Evolutionary conservation across 2,113 vertebrate species (phyloP).

Genomic region (Phycodurus eques): DNA sequence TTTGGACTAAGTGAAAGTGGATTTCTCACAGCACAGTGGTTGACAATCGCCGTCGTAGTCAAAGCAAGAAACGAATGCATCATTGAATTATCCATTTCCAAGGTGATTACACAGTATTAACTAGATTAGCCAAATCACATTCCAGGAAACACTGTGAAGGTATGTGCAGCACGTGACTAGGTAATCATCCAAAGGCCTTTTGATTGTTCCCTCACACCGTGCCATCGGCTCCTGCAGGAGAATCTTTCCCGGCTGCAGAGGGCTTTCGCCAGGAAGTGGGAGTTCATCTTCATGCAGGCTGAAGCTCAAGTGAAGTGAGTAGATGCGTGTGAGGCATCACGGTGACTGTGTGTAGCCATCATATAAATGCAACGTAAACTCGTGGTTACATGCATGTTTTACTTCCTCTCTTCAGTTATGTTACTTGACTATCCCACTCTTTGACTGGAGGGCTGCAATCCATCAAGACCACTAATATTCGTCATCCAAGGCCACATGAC

Average conservation of each 20-base stretch:
- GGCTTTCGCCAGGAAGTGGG: slow-evolving; percentile 95
- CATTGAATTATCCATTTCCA: no score
- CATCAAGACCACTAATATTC: slow-evolving; percentile 23
- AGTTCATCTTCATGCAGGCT: slow-evolving; percentile 98
- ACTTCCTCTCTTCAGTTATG: not conserved
- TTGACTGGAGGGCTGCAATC: slow-evolving; percentile 14
- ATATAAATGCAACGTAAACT: not conserved
- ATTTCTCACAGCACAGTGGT: no score
- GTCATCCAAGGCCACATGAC: not conserved
- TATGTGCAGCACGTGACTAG: not conserved
- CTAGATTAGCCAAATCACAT: not conserved
- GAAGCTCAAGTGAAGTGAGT: slow-evolving; percentile 98
- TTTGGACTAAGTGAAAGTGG: no score
- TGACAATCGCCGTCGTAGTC: no score
- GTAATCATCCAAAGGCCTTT: slow-evolving; percentile 23
- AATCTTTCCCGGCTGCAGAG: slow-evolving; percentile 93
- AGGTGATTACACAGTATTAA: no score
- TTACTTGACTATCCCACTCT: not conserved
- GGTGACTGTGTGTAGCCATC: not conserved
- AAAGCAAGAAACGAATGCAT: no score
- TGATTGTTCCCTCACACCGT: slow-evolving; percentile 3
- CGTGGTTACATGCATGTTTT: not conserved
- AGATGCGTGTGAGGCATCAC: not conserved
- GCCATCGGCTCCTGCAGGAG: slow-evolving; percentile 76
- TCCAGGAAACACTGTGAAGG: not conserved